phyloP scores from a whole-genome alignment of 2,797 vertebrate genomes.

The Sebastes steindachneri region DNA sequence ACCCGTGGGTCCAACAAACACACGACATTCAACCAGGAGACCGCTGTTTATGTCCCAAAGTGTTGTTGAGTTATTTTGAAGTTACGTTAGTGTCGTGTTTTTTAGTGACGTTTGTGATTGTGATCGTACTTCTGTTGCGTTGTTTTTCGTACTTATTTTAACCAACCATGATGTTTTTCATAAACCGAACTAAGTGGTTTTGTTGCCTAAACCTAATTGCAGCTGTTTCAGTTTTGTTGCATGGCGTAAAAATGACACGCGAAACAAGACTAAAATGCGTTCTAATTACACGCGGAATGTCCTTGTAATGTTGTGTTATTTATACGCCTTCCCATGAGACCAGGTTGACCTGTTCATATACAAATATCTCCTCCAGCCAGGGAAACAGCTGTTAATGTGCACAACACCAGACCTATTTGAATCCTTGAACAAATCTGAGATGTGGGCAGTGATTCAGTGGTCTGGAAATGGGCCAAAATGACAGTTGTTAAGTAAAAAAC shows the following conservation, averaged over 20 bases:
- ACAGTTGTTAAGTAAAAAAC: neutral
- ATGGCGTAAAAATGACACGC: neutral
- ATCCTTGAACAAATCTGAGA: neutral
- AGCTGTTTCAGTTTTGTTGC: neutral
- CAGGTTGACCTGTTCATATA: neutral
- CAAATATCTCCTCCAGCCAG: neutral
- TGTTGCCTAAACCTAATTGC: neutral
- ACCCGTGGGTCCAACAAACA: no score
- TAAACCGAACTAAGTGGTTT: no score
- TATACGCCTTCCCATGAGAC: neutral
- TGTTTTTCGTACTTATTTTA: neutral
- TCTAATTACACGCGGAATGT: neutral
- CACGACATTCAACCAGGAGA: no score
- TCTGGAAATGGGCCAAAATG: no score
- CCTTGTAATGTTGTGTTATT: neutral
- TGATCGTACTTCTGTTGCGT: no score
- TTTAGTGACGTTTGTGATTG: no score
- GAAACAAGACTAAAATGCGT: neutral
- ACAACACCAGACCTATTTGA: neutral
- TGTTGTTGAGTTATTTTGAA: no score
- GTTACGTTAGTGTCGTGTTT: no score
- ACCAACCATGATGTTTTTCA: neutral
- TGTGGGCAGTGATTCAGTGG: neutral
- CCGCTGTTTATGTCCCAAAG: no score
- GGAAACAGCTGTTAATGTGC: neutral